Evolutionary conservation across 2,113 vertebrate genomes (phyloP).

Genomic region (Gopherus evgoodei): DNA sequence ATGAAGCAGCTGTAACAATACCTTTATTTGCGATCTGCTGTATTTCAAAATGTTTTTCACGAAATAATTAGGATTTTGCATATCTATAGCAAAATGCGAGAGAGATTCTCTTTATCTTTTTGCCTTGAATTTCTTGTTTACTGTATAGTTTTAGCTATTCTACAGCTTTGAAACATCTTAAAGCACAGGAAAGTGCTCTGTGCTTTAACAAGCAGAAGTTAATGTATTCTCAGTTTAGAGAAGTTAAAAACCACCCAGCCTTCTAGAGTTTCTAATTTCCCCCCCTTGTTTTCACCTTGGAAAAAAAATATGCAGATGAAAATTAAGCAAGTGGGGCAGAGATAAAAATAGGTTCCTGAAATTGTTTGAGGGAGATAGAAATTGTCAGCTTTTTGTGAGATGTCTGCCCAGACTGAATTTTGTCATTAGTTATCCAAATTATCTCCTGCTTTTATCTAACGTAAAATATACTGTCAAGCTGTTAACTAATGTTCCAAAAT

Average conservation of each 20-base stretch:
- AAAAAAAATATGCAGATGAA: background rate
- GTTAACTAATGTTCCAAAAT: conserved; percentile 67
- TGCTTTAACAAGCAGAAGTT: background rate
- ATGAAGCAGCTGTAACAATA: conserved; percentile 25
- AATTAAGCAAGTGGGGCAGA: conserved; percentile 11
- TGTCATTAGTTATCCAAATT: conserved; percentile 74
- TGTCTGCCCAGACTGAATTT: conserved; percentile 50
- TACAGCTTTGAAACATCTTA: conserved; percentile 1
- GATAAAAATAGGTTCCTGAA: conserved; percentile 50
- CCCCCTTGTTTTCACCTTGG: background rate
- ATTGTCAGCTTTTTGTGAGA: conserved; percentile 64
- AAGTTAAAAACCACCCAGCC: conserved; percentile 11
- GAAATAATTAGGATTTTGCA: background rate
- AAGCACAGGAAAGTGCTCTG: conserved; percentile 6
- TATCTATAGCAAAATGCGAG: background rate
- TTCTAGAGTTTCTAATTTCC: conserved; percentile 37
- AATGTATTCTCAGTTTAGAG: background rate
- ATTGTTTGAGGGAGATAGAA: conserved; percentile 66
- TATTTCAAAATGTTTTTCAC: conserved; percentile 7
- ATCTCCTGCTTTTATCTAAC: conserved; percentile 68
- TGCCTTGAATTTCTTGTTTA: background rate
- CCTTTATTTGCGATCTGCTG: background rate
- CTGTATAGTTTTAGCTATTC: background rate
- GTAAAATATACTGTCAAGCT: conserved; percentile 66
- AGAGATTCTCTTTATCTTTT: background rate